Percentiles rank a stretch among this genome's conserved stretches.
These are phyloP conservation scores for Calameuta pallipes DNA, from an alignment of 2,888 invertebrate species.

Conservation along the genomic window DNA sequence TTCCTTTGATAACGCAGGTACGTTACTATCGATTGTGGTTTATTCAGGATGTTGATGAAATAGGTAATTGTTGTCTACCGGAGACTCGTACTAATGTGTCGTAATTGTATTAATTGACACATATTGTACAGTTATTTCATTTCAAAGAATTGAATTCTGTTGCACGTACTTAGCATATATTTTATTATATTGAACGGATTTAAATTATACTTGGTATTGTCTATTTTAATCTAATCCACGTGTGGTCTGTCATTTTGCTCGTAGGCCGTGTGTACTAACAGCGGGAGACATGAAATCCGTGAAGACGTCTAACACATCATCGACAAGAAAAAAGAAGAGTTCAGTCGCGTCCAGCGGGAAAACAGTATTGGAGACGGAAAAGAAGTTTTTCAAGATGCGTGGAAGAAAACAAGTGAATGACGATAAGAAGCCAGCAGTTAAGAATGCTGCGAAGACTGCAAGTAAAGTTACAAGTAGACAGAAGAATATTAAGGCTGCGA, in stretches of 20 bases:
- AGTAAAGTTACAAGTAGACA: background rate
- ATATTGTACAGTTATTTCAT: background rate
- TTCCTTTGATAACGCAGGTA: background rate
- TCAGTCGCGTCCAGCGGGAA: background rate
- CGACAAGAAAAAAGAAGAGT: constrained; percentile 3
- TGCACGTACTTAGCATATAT: background rate
- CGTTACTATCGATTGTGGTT: background rate
- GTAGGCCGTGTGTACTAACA: background rate
- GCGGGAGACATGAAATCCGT: background rate
- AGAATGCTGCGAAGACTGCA: background rate
- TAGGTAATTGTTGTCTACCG: background rate
- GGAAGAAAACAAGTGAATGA: background rate
- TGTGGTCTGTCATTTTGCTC: background rate
- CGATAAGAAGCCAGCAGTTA: background rate
- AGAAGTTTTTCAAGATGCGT: constrained; percentile 9
- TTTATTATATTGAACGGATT: background rate
- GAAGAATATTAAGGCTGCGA: background rate
- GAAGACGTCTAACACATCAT: background rate
- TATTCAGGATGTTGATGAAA: background rate
- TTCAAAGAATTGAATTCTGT: background rate
- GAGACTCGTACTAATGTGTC: background rate
- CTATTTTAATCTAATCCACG: background rate
- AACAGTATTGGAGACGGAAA: background rate
- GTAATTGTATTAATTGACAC: background rate
- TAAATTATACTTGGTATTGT: background rate